Base-by-base conservation (phyloP, 23 tunicate species). In the Trididemnum clinides region DNA sequence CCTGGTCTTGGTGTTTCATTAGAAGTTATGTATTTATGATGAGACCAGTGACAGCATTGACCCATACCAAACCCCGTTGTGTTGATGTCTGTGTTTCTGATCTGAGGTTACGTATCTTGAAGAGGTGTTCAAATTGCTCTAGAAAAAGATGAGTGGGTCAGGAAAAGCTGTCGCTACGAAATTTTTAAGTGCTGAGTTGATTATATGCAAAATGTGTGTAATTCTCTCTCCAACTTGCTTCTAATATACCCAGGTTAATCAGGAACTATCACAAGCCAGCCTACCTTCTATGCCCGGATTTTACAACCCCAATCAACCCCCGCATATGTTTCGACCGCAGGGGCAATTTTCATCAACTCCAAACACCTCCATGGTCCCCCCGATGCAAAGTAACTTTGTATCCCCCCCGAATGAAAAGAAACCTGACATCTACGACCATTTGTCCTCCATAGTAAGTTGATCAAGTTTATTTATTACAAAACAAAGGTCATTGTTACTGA, bases 341-440 rank as follows among this genome's bases (percentile, higher is more conserved):
- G 5, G 35, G 15, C 37, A 37, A 36, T 38, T 39, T 37, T 19
- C 54, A 23, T 73, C 80, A 28, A 37, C 80, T 19, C 80, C 54
- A 15, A 73, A 37, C 57, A 37, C 27, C 10, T 73, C 80, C 57
- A 37, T 33, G 75, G 38, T 73, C 57, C 80, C 80, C 2, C 28
- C 10, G 57, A 1, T 7, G 6, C 80, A 19, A 18, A 54, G 28
- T 7, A 54, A 20, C n/a, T 22, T 20, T 5, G 22, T 5, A 20
- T 23, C 23, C n/a, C 25, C 70, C 21, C 25, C 70, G n/a, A 31
- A 71, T 21, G 7, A 31, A 12, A 18, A 12, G 20, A 28, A 7
- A 6, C 51, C 51, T 12, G 79, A 83, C 29, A 28, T 83, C 80
- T 69, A 85, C 76, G 89, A 77, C 32, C 89, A 85, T 20, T 6